A percentile compares a stretch with the other conserved stretches of the same genome.
These are phyloP conservation scores for Nasonia vitripennis DNA, from an alignment of 1,140 invertebrate species.

Conservation along the genomic window DNA sequence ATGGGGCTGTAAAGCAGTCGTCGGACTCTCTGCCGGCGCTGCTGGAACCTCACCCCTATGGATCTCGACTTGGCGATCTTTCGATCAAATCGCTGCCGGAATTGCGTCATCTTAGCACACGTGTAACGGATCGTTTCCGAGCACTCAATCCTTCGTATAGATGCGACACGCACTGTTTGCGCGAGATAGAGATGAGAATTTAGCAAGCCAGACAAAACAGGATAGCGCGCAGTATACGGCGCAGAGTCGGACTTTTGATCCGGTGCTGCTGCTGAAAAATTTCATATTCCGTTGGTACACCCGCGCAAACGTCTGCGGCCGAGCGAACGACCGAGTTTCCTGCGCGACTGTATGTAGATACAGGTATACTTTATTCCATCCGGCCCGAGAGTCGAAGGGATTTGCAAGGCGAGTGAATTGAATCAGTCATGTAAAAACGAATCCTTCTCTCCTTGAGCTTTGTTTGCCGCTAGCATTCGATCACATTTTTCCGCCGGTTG, in stretches of 20 bases:
- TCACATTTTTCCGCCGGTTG: background rate
- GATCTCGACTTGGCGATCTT: background rate
- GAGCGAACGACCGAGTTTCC: background rate
- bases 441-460: background rate
- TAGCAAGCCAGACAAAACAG: background rate
- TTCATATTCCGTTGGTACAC: slow-evolving; percentile 18
- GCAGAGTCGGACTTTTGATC: background rate
- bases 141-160: no score
- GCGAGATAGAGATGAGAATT: no score
- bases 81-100: background rate
- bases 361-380: background rate
- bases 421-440: slow-evolving; percentile 4
- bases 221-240: no score
- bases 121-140: background rate
- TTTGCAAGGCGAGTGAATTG: slow-evolving; percentile 2
- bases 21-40: background rate
- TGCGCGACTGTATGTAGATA: background rate
- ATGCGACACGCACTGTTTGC: no score
- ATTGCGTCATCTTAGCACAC: background rate
- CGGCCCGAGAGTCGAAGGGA: background rate
- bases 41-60: no score
- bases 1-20: slow-evolving; percentile 22
- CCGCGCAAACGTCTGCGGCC: background rate
- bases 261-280: background rate
- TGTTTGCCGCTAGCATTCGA: background rate